Conservation (phyloP, 37 sponge, comb jelly and placozoan genomes). For the Bolinopsis microptera region DNA sequence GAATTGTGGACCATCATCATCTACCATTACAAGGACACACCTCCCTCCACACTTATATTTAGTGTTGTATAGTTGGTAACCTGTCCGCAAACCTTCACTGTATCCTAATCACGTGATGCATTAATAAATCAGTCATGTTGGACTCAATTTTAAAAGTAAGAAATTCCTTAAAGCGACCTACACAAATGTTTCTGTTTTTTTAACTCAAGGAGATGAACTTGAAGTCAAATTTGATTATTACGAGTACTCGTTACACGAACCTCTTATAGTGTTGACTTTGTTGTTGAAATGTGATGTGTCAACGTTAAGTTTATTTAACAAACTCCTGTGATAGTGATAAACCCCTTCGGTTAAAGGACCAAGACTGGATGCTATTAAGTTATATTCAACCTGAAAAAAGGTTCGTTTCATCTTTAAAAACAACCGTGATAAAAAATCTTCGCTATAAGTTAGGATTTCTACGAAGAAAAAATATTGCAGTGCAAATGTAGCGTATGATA, state of each 20-base stretch:
- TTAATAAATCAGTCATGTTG: background rate
- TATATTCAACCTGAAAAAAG: conserved; percentile 21
- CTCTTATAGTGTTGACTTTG: background rate
- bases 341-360: background rate
- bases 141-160: too few relatives aligned
- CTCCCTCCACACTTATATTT: background rate
- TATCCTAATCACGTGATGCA: background rate
- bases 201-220: too few relatives aligned
- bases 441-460: too few relatives aligned
- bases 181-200: too few relatives aligned
- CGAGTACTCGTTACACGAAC: background rate
- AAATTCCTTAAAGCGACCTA: too few relatives aligned
- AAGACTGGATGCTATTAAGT: background rate
- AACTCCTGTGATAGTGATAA: background rate
- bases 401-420: too few relatives aligned
- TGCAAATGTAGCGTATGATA: too few relatives aligned
- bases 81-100: background rate
- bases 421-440: too few relatives aligned
- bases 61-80: background rate
- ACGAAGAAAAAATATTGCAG: too few relatives aligned
- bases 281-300: background rate
- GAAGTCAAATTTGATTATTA: too few relatives aligned
- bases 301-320: background rate
- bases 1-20: background rate
- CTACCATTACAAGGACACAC: background rate